These are phyloP conservation scores for Leptarthrus brevirostris DNA, from an alignment of 2,888 invertebrate species.

Conservation along the genomic window DNA sequence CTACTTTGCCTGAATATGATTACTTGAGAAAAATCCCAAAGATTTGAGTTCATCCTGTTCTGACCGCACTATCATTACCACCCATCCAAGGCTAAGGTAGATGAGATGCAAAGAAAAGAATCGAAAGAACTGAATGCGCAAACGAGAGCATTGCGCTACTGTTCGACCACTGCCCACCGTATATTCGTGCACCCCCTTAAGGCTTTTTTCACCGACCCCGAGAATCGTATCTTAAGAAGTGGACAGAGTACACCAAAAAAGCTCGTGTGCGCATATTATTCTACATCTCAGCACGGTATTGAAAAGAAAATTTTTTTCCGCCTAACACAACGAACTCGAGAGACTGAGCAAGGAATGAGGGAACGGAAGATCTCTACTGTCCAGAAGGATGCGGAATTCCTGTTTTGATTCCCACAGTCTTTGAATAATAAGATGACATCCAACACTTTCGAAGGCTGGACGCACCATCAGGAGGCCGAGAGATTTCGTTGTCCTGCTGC, in stretches of 20 bases:
- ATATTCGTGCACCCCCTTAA: slow-evolving; percentile 3
- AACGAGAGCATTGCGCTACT: neutral
- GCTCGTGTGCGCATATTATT: slow-evolving; percentile 24
- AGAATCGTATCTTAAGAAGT: neutral
- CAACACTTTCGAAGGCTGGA: slow-evolving; percentile 63
- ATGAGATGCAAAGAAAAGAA: neutral
- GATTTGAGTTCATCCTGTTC: neutral
- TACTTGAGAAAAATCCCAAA: slow-evolving; percentile 27
- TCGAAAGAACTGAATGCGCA: neutral
- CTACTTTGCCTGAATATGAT: slow-evolving; percentile 6
- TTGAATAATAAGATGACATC: slow-evolving; percentile 67
- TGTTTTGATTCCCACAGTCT: slow-evolving; percentile 68
- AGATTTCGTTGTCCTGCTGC: slow-evolving; percentile 52
- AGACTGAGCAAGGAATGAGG: neutral
- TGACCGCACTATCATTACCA: slow-evolving; percentile 12
- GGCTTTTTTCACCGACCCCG: neutral
- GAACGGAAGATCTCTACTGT: slow-evolving; percentile 6
- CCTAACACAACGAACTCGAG: neutral
- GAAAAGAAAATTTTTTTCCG: slow-evolving; percentile 30
- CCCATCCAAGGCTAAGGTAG: slow-evolving; percentile 23
- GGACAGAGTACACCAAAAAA: slow-evolving; percentile 27
- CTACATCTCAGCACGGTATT: slow-evolving; percentile 14
- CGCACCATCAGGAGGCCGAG: slow-evolving; percentile 54
- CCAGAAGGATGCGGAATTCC: slow-evolving; percentile 59
- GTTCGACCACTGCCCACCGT: slow-evolving; percentile 6